phyloP scores from a whole-genome alignment of 2,797 vertebrate genomes.

The Sphaeramia orbicularis region DNA sequence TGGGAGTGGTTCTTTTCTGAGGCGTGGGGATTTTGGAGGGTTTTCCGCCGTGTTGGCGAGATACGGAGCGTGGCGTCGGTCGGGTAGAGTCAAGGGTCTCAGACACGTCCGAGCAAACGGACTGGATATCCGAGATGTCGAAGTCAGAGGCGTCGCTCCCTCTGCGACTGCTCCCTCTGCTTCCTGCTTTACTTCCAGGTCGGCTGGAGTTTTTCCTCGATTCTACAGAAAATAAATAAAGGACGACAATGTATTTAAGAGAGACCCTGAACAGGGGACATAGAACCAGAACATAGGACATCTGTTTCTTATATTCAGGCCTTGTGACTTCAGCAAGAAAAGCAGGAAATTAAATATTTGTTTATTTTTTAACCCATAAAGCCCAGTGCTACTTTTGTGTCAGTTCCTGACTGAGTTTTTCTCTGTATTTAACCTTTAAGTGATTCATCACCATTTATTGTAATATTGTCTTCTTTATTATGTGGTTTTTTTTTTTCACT shows the following conservation, averaged over 20 bases:
- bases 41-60: conserved; percentile 89
- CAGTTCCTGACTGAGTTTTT: too few species aligned
- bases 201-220: conserved; percentile 88
- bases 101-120: conserved; percentile 93
- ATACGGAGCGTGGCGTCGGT: conserved; percentile 86
- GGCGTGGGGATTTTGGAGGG: conserved; percentile 98
- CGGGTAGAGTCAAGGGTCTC: conserved; percentile 89
- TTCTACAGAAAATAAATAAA: conserved; percentile 77
- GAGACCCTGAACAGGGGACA: neutral
- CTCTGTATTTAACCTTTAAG: too few species aligned
- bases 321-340: too few species aligned
- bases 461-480: too few species aligned
- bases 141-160: conserved; percentile 98
- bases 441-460: too few species aligned
- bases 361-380: too few species aligned
- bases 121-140: conserved; percentile 99
- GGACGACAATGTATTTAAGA: neutral
- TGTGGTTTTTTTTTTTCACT: too few species aligned
- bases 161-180: conserved; percentile 94
- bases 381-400: too few species aligned
- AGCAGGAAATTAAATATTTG: too few species aligned
- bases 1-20: conserved; percentile 89
- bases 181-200: conserved; percentile 96
- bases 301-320: too few species aligned
- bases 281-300: too few species aligned